Base-by-base conservation (phyloP, 2,113 vertebrate genomes). In the Zosterops pallidus region DNA sequence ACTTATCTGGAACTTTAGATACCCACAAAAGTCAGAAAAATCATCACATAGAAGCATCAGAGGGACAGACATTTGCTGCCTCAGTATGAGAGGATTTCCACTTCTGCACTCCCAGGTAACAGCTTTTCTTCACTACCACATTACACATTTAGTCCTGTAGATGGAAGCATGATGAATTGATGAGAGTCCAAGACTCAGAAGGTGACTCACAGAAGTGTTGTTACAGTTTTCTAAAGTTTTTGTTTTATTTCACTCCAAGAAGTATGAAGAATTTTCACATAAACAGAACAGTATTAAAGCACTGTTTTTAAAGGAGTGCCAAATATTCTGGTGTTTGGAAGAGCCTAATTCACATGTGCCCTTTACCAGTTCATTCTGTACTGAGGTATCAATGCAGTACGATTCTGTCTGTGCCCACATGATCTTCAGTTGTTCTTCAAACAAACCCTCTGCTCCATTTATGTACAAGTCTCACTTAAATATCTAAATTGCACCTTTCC, bases 301-400 rank as follows among this genome's bases (percentile, higher is more conserved):
- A 13, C 37, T 20, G 7, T 76, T 93, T 93, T 83, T 56, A 72
- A 60, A 78, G 9, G 17, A 53, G 8, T 79, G 46, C 28, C 57
- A 85, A 65, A 72, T 44, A 60, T 20, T 41, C 31, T 31, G 26
- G 9, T 74, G 39, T 82, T 55, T 75, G 74, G 46, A 76, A 85
- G 39, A 85, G 76, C n/a, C 56, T 26, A 39, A 79, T 21, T 82
- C 74, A 60, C 15, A 5, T 6, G 22, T 39, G 33, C 44, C 20
- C n/a, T 85, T 65, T 37, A 42, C 15, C 46, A 41, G 44, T 24
- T 93, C 12, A 11, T 33, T 72, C 49, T 60, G 22, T 44, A 71
- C 44, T 57, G 25, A 16, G 1, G 2, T 15, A 25, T 4, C 10
- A 87, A 23, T 11, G 16, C 2, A 1, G 19, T 31, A 8, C 9